Conservation (phyloP, 1,140 invertebrate species). For the Oreohelix idahoensis region DNA sequence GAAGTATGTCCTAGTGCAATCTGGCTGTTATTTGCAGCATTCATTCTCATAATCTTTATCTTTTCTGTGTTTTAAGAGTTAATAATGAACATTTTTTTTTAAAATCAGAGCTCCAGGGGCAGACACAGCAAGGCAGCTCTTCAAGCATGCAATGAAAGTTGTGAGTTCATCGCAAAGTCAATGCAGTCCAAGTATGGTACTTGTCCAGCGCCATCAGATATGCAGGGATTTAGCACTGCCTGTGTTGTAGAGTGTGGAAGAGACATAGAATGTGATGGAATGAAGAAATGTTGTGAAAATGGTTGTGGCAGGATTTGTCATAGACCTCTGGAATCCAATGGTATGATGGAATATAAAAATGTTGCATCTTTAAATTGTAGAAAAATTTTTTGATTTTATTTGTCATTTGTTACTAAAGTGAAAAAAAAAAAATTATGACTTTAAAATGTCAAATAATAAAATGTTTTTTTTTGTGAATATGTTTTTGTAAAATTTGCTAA, state of each 20-base stretch:
- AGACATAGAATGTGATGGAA: conserved; percentile 27
- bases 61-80: too few species aligned
- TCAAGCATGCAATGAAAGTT: conserved; percentile 28
- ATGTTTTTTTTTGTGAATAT: too few species aligned
- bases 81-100: too few species aligned
- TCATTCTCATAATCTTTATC: too few species aligned
- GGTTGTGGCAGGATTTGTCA: conserved; percentile 22
- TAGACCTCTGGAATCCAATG: conserved; percentile 4
- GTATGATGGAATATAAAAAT: conserved; percentile 6
- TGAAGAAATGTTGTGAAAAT: conserved; percentile 32
- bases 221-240: not conserved
- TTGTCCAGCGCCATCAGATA: conserved; percentile 10
- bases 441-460: too few species aligned
- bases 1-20: too few species aligned
- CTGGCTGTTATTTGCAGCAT: too few species aligned
- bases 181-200: conserved; percentile 22
- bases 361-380: not conserved
- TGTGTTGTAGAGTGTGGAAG: conserved; percentile 19
- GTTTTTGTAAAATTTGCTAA: too few species aligned
- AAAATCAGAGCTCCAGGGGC: conserved; percentile 2
- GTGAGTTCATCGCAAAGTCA: conserved; percentile 4
- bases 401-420: too few species aligned
- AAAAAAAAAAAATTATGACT: too few species aligned
- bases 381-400: too few species aligned
- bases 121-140: conserved; percentile 2